These are phyloP conservation scores for Pipistrellus kuhlii DNA, from an alignment of 2,797 vertebrate genomes.

Conservation along the genomic window DNA sequence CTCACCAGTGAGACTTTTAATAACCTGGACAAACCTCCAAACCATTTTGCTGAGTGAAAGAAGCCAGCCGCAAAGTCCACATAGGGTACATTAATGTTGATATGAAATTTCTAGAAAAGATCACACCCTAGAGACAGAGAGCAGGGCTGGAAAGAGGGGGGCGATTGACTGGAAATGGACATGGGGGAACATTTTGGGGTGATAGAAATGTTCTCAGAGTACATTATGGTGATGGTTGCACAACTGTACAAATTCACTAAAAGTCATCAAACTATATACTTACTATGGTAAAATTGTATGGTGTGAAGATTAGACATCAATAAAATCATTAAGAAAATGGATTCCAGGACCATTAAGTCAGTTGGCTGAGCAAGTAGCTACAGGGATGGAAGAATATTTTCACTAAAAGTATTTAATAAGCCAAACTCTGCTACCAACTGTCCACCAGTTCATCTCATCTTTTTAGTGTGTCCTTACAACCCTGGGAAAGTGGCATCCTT, in stretches of 20 bases:
- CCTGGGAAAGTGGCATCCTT: too few relatives aligned
- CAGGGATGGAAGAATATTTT: neutral
- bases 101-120: neutral
- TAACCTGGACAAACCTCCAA: neutral
- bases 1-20: neutral
- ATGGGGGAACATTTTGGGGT: neutral
- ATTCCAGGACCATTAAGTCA: neutral
- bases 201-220: neutral
- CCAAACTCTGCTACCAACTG: neutral
- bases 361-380: neutral
- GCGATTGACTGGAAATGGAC: neutral
- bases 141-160: neutral
- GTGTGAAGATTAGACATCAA: neutral
- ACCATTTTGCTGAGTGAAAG: neutral
- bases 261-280: neutral
- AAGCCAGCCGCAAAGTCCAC: neutral
- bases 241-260: neutral
- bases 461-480: neutral
- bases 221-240: neutral
- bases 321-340: neutral
- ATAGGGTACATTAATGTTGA: fast-evolving
- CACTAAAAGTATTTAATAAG: neutral
- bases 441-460: neutral
- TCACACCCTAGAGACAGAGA: neutral
- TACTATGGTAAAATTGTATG: neutral